Base-by-base conservation (phyloP, 2,797 vertebrate species). In the Hybognathus amarus region DNA sequence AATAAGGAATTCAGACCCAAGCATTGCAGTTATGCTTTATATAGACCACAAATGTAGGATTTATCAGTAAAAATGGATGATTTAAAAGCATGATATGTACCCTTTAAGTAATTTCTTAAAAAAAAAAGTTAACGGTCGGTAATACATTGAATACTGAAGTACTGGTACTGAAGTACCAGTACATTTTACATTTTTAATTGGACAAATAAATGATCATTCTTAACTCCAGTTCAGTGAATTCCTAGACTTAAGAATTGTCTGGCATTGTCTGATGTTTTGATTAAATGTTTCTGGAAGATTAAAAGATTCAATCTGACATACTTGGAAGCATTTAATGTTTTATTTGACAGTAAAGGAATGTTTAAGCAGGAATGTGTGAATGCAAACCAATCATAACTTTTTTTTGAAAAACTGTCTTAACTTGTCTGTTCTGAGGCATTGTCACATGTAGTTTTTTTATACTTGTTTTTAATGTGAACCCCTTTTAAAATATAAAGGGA, bases 301-400 rank as follows among this genome's bases (percentile, higher is more conserved):
- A 18, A 70, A 77, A 59, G 1, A 22, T 47, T 67, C 15, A 42
- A 61, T 38, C 67, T 36, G 4, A 74, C 71, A 79, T 80, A 38
- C 70, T 82, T 84, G 87, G 88, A 91, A 90, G 88, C 90, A 90
- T 91, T 90, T 89, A 85, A 86, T 86, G 85, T 86, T 86, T 87
- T 79, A 8, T 78, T 38, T 70, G 69, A 47, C 80, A 30, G 38
- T 30, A 74, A 64, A 63, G 82, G 79, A 24, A 84, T 86, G 66
- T 81, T 83, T 82, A 79, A 63, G 54, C 56, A 75, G 45, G 68
- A 64, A 56, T 79, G 78, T 75, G n/a, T 86, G 79, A 84, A 82
- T 33, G 33, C 79, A 82, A 79, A 71, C 12, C 66, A 84, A 77
- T 81, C 73, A 85, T 36, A 17, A 40, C 10, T 71, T 85, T 61